Percentiles rank a stretch among this genome's conserved stretches.
These are phyloP conservation scores for Protodeltote pygarga DNA, from an alignment of 2,888 invertebrate genomes.

Conservation along the genomic window DNA sequence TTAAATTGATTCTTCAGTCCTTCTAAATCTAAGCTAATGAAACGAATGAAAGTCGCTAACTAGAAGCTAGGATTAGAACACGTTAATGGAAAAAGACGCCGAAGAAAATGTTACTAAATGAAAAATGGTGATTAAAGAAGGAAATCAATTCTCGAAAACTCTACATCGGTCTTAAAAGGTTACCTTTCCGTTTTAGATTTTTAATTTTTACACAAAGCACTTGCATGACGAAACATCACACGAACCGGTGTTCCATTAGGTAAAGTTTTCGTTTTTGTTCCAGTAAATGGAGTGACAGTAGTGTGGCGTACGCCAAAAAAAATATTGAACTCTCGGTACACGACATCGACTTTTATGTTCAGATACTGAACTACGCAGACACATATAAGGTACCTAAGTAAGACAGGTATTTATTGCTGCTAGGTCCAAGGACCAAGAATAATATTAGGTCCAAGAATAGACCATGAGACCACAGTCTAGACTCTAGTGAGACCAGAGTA, in stretches of 20 bases:
- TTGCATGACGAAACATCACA: constrained; percentile 33
- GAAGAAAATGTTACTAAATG: no score
- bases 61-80: no score
- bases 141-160: not conserved
- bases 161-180: not conserved
- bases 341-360: constrained; percentile 74
- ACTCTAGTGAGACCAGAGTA: no score
- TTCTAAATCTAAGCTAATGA: no score
- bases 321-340: constrained; percentile 76
- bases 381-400: constrained; percentile 64
- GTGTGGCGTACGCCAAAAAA: constrained; percentile 57
- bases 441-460: no score
- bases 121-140: not conserved
- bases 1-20: no score
- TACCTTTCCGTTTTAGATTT: constrained; percentile 21
- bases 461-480: no score
- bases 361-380: constrained; percentile 70
- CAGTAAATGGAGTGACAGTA: constrained; percentile 66
- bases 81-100: no score
- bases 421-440: no score
- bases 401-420: not conserved
- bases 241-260: constrained; percentile 33
- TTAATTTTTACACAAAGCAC: constrained; percentile 34
- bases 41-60: no score
- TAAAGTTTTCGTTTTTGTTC: constrained; percentile 35